Evolutionary conservation across 2,888 invertebrate genomes (phyloP), one percentile per base, ranked within the genome.

Genomic region (Dendrolimus pini): DNA sequence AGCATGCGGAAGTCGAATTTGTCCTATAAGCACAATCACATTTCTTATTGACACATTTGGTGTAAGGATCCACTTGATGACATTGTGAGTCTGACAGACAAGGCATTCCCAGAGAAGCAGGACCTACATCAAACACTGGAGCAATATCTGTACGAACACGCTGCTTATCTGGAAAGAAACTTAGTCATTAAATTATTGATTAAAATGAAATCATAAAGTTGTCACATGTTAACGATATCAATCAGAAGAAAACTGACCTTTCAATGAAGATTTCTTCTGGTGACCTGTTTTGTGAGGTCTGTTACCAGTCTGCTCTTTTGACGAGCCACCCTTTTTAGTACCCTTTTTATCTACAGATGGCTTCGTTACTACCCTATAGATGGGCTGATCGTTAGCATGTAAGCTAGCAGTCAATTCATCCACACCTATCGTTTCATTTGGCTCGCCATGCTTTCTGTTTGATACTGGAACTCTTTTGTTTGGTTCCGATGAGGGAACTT

Each of bases 51-150:
- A 93, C 80, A 78, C 97, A 97, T 59, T 93, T 87, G 0, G 97
- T 95, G 75, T 94, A 91, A 0, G 94, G 92, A 86, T 97, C 97
- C 8, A 96, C 94, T 67, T 94, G 91, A 70, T 94, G 93, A 74
- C 97, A 97, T 82, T 97, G 96, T 47, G 94, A 85, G 80, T 96
- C 95, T 41, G 93, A 93, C 54, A 92, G 86, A 75, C 97, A 97
- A 6, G 93, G 85, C 72, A 95, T 92, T 8, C 97, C 97, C 52
- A 97, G 88, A 14, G 96, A 96, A 8, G 96, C 93, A 55, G 91
- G 89, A 0, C 88, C 89, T 13, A 88, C 82, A 60, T 91, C 89
- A 59, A 90, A 78, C 8, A 83, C 75, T n/a, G 76, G 62, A n/a
- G 74, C 62, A 47, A 65, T 71, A 54, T 89, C 89, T 8, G 82